Base-by-base conservation (phyloP, 2,113 vertebrate genomes). In the pig (Sus scrofa) region DNA sequence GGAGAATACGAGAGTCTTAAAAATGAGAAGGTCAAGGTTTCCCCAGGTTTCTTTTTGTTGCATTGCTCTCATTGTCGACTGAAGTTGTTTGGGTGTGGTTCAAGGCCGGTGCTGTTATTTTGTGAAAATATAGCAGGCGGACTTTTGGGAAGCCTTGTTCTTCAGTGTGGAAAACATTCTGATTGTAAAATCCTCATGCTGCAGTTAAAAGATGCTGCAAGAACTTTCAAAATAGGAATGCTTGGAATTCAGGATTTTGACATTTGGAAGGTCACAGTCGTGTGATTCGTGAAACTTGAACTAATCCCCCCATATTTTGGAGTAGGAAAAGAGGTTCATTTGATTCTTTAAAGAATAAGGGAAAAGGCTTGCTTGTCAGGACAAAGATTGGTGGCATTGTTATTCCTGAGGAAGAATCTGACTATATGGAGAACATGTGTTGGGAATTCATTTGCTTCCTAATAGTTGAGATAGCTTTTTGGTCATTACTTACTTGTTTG, bases 21-120 rank as follows among this genome's bases (percentile, higher is more conserved):
- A 92, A 77, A 86, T 22, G 27, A 85, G 86, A 62, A 78, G 13
- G 52, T 37, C 58, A 26, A 39, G 8, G 44, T 16, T 79, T 4
- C 89, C 58, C 78, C 12, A 14, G 74, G 56, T 73, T 88, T 83
- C 50, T 24, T 71, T 54, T 20, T 37, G 34, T 44, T 54, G 26
- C 7, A 18, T 27, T 88, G 50, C 32, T 86, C 16, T 37, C 75
- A 94, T 82, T 92, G 3, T 83, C 14, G 12, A 22, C 58, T 34
- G 30, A 22, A 22, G 86, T 78, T 75, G 34, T 75, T 95, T 26
- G 0, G 0, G 27, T 75, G 1, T 0, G 4, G 44, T 97, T 96
- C 94, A 86, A 95, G 74, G 52, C 74, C 91, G 89, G 81, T 92
- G 60, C 22, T 81, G 22, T 81, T n/a, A 39, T 71, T 97, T 96